Percentiles rank a stretch among this genome's conserved stretches.
Evolutionary conservation across 2,797 vertebrate species (phyloP).

Genomic region (Neoniphon sammara): DNA sequence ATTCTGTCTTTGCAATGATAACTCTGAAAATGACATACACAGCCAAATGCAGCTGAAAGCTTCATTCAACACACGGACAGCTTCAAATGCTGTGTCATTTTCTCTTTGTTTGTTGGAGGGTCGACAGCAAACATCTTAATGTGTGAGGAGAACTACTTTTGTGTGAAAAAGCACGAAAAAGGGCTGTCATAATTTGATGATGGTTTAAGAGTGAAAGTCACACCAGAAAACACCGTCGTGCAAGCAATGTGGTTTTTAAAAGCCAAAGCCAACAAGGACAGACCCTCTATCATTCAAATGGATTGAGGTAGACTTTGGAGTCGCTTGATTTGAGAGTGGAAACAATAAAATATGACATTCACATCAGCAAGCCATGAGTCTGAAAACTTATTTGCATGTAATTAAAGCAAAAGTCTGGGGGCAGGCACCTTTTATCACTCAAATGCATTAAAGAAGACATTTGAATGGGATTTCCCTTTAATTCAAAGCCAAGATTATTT

Average conservation of each 20-base stretch:
- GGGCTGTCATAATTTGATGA: background rate
- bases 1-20: slow-evolving; percentile 51
- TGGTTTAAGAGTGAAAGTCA: slow-evolving; percentile 14
- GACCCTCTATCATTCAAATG: background rate
- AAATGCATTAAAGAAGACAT: slow-evolving; percentile 41
- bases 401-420: slow-evolving; percentile 1
- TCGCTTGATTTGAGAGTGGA: slow-evolving; percentile 6
- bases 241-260: background rate
- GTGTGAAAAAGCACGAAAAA: slow-evolving; percentile 4
- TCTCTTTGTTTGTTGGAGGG: slow-evolving; percentile 22
- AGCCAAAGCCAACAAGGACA: too few relatives aligned
- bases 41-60: slow-evolving; percentile 41
- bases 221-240: background rate
- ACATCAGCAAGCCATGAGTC: slow-evolving; percentile 16
- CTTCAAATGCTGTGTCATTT: slow-evolving; percentile 28
- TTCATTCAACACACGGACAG: slow-evolving; percentile 14
- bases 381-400: slow-evolving; percentile 34
- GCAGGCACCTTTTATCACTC: slow-evolving; percentile 28
- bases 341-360: slow-evolving; percentile 31
- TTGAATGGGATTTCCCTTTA: slow-evolving; percentile 50
- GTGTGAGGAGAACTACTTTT: slow-evolving; percentile 3
- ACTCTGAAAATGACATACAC: slow-evolving; percentile 37
- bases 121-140: slow-evolving; percentile 32
- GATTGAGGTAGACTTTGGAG: slow-evolving; percentile 2
- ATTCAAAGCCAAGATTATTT: slow-evolving; percentile 32